Base-by-base conservation (phyloP, 2,113 vertebrate species). In the Xiphias gladius region DNA sequence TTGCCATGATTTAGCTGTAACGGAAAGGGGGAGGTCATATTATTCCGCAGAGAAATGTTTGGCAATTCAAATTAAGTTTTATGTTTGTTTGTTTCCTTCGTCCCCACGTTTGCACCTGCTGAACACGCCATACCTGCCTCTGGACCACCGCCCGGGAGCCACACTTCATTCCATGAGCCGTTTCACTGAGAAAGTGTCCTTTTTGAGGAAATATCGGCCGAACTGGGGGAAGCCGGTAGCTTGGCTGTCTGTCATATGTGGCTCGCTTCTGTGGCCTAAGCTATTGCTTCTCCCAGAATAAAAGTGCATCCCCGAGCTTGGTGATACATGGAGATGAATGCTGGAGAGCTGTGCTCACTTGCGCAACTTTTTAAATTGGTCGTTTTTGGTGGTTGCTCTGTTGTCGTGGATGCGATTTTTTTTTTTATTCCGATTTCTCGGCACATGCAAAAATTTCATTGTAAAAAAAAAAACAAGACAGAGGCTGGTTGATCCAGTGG, bases 371-470 rank as follows among this genome's bases (percentile, higher is more conserved):
- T 54, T 35, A 59, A 41, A 69, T 68, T 68, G 69, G 22, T 14
- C 52, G 65, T 30, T 67, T 28, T 61, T 64, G 7, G 2, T 46
- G 12, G 55, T 59, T 46, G 66, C 67, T 59, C 41, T 67, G 54
- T 48, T 63, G 43, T 37, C 58, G 24, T 52, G 62, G 1, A 17
- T 71, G 58, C 4, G 16, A n/a, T n/a, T n/a, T n/a, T n/a, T n/a
- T n/a, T n/a, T 37, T 43, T 74, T 17, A 28, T 66, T 52, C 69
- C 2, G 3, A 43, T 26, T 32, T 14, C 30, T 28, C 17, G 9
- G 16, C 20, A 48, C 57, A 61, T 58, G 8, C 6, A 62, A 14
- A 54, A 54, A 50, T 6, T 41, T 6, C 14, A 20, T 19, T 7
- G 5, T 50, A 50, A 20, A 28, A 2, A 7, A 55, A 30, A 10